Percentiles rank a stretch among this genome's conserved stretches.
These are phyloP conservation scores for Lordiphosa stackelbergi DNA, from an alignment of 1,140 invertebrate species.

Conservation along the genomic window DNA sequence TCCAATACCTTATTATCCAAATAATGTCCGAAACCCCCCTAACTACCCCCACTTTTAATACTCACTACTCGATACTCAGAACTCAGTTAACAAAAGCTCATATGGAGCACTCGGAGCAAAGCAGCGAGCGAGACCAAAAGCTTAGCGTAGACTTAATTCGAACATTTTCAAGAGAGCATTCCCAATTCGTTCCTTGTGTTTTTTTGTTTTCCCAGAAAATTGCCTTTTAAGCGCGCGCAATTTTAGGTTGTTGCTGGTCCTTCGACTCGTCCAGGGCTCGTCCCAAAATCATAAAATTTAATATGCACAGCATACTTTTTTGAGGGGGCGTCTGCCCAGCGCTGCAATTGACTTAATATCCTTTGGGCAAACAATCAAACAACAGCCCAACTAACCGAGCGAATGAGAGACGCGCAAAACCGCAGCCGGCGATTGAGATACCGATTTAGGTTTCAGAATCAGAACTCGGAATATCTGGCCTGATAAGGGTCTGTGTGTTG, in stretches of 20 bases:
- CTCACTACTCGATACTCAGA: no score
- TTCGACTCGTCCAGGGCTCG: background rate
- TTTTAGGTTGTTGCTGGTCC: background rate
- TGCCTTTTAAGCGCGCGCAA: background rate
- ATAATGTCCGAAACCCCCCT: no score
- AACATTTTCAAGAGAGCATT: background rate
- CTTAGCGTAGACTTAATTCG: no score
- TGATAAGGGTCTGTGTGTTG: slow-evolving; percentile 18
- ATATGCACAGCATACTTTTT: slow-evolving; percentile 48
- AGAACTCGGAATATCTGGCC: background rate
- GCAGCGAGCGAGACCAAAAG: no score
- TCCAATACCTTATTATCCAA: no score
- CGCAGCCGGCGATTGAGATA: slow-evolving; percentile 15
- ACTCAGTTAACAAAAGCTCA: no score
- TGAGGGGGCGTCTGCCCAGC: background rate
- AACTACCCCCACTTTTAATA: no score
- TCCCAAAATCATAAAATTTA: slow-evolving; percentile 58
- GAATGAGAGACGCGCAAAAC: slow-evolving; percentile 13
- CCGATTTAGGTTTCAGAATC: slow-evolving; percentile 12
- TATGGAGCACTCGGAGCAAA: no score
- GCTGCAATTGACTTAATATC: slow-evolving; percentile 69
- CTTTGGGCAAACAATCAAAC: slow-evolving; percentile 67
- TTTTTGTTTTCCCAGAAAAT: no score
- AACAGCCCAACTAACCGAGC: slow-evolving; percentile 30
- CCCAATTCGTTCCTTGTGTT: background rate